phyloP scores from a whole-genome alignment of 2,797 vertebrate species.

The Argya squamiceps region DNA sequence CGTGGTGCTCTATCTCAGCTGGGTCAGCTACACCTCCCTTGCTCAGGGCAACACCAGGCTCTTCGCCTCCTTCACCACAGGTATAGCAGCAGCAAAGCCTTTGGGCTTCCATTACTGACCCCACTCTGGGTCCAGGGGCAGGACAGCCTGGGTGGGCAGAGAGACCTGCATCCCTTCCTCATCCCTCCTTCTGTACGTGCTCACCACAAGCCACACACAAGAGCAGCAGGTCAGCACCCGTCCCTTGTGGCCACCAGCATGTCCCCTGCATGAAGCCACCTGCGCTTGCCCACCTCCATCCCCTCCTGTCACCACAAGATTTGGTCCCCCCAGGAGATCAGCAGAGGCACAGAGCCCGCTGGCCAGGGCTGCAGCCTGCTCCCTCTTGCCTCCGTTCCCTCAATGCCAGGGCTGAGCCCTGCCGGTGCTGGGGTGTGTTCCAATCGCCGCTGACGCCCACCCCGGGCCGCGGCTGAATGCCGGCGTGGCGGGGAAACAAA shows the following conservation, averaged over 20 bases:
- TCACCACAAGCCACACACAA: fast-evolving
- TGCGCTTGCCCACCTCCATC: neutral
- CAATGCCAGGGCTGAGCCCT: fast-evolving
- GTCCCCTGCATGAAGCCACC: neutral
- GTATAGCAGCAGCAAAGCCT: conserved; percentile 63
- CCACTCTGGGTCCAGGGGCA: neutral
- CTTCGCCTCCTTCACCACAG: conserved; percentile 82
- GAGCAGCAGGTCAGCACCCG: neutral
- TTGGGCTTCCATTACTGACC: neutral
- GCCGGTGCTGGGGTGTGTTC: fast-evolving
- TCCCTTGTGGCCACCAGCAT: fast-evolving
- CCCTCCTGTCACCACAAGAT: neutral
- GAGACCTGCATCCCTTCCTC: neutral
- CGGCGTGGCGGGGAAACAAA: neutral
- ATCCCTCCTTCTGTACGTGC: neutral
- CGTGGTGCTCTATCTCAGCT: conserved; percentile 86
- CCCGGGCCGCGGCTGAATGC: neutral
- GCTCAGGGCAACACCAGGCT: conserved; percentile 83
- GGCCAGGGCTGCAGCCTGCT: neutral
- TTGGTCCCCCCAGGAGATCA: fast-evolving
- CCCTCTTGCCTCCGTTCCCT: neutral
- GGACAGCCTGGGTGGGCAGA: neutral
- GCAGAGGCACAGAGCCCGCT: fast-evolving
- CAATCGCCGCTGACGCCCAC: neutral
- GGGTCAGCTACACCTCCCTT: conserved; percentile 86